Evolutionary conservation across 1,140 invertebrate species (phyloP).

Genomic region (Drosophila nannoptera): DNA sequence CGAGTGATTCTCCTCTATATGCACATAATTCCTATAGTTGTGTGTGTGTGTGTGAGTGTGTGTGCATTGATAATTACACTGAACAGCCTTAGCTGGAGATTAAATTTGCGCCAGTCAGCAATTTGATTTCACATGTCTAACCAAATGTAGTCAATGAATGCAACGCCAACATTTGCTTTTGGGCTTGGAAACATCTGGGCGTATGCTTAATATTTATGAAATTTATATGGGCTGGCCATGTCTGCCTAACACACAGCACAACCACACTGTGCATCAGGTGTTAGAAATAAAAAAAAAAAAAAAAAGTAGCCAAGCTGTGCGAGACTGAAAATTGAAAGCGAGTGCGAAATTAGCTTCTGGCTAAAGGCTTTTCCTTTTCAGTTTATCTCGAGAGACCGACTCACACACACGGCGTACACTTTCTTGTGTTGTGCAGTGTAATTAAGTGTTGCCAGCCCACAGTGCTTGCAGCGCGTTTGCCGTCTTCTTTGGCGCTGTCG

Average conservation of each 20-base stretch:
- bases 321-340: too few relatives aligned
- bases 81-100: constrained; percentile 27
- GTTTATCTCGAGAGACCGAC: not conserved
- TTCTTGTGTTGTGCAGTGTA: constrained; percentile 54
- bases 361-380: not conserved
- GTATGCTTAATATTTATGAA: constrained; percentile 70
- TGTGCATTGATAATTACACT: constrained; percentile 37
- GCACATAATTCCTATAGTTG: constrained; percentile 5
- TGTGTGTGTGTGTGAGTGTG: constrained; percentile 1
- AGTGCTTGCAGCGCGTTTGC: constrained; percentile 27
- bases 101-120: constrained; percentile 29
- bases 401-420: not conserved
- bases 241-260: not conserved
- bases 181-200: constrained; percentile 39
- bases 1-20: constrained; percentile 32
- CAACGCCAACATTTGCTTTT: constrained; percentile 31
- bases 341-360: too few relatives aligned
- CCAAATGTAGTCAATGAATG: constrained; percentile 52
- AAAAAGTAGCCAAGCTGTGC: too few relatives aligned
- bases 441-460: constrained; percentile 52
- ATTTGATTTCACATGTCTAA: constrained; percentile 44
- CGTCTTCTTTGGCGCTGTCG: constrained; percentile 18
- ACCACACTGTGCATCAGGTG: constrained; percentile 30
- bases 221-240: constrained; percentile 56
- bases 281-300: too few relatives aligned